Conservation (phyloP, 2,888 invertebrate genomes). For the Cheilosia vulpina region DNA sequence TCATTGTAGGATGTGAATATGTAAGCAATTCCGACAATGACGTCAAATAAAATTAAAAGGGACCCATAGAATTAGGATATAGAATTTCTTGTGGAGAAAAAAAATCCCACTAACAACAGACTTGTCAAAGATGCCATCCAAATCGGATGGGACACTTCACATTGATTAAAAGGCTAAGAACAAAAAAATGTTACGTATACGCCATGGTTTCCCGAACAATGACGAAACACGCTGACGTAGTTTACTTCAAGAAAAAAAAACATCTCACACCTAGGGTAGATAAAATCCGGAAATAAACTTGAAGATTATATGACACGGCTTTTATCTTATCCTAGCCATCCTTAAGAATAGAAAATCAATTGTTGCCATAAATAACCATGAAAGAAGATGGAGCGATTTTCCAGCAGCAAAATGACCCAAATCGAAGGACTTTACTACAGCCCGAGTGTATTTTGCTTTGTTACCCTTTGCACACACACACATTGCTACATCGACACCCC, state of each 20-base stretch:
- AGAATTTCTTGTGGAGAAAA: neutral
- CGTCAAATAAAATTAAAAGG: conserved; percentile 34
- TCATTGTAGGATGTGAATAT: conserved; percentile 18
- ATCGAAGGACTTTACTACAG: conserved; percentile 48
- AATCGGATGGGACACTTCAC: neutral
- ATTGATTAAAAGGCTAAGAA: neutral
- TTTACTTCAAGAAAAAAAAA: neutral
- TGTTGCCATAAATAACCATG: conserved; percentile 42
- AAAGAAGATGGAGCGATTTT: conserved; percentile 50
- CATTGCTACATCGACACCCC: neutral
- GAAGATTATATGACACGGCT: neutral
- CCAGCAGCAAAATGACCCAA: conserved; percentile 57
- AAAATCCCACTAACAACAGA: neutral
- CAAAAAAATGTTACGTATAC: conserved; percentile 16
- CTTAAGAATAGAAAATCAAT: conserved; percentile 49
- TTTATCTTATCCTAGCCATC: conserved; percentile 11
- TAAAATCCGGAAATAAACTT: neutral
- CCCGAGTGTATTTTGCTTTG: conserved; percentile 23
- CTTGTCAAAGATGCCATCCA: neutral
- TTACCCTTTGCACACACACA: neutral
- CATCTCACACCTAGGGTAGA: neutral
- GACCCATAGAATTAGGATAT: neutral
- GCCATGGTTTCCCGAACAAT: neutral
- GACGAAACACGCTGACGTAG: conserved; percentile 19
- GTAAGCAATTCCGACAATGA: conserved; percentile 33